Base-by-base conservation (phyloP, 2,888 invertebrate genomes). In the Tipula confusa region DNA sequence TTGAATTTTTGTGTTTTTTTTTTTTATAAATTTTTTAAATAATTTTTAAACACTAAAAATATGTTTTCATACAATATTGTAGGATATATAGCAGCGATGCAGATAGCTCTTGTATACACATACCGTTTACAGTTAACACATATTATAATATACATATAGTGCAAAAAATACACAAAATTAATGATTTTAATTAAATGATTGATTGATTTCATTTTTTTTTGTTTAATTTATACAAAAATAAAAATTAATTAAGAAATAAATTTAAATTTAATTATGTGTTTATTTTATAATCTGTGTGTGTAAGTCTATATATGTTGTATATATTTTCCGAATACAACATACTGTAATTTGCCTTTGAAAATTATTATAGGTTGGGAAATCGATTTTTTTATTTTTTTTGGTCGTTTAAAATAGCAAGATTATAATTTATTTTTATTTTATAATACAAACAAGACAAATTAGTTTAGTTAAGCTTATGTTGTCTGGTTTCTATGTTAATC, bases 401-500 rank as follows among this genome's bases (percentile, higher is more conserved):
- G 24, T 24, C 64, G 24, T 64, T 64, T 64, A 64, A 24, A 24
- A 24, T 64, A 64, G 24, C 24, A 64, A 24, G 64, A 64, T 64
- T 64, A 64, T 64, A 64, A 15, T 43, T 43, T 43, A n/a, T n/a
- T 43, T 64, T 64, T 24, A 24, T 64, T 64, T 24, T 18, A 7
- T 64, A 64, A 64, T 64, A 24, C 64, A 11, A 64, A 24, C 64
- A 64, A 64, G 64, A 0, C 18, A 64, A 64, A 64, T 64, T 24
- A 64, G 64, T 64, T 64, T 24, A 64, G 64, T 24, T 24, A 7
- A 24, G 64, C 64, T 64, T 18, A 64, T 24, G 9, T 64, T 64
- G 64, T 64, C 64, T 64, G 64, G 64, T 64, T 64, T 64, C 64
- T 64, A 24, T 64, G n/a, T n/a, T n/a, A 64, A 64, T 64, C 64